Evolutionary conservation across 2,113 vertebrate genomes (phyloP).

Genomic region (Gymnorhina tibicen): DNA sequence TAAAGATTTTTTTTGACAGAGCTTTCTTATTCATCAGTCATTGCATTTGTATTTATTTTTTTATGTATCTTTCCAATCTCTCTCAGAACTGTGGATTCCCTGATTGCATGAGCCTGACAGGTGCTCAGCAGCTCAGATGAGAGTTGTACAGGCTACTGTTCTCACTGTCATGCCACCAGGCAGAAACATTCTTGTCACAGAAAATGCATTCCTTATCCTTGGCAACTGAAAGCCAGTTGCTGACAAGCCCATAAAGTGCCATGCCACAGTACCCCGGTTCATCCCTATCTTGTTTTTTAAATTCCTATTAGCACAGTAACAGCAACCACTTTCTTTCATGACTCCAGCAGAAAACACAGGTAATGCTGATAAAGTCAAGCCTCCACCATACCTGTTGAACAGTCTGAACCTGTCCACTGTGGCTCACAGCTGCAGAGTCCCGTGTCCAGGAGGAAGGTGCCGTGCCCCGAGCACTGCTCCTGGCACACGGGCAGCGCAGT

Average conservation of each 20-base stretch:
- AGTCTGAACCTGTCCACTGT: slow-evolving; percentile 93
- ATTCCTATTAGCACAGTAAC: background rate
- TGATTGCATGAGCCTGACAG: background rate
- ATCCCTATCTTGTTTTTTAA: background rate
- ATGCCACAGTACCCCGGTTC: background rate
- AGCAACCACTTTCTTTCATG: background rate
- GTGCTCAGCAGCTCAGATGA: background rate
- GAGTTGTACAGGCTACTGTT: background rate
- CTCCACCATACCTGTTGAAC: slow-evolving; percentile 81
- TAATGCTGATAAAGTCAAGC: accelerated
- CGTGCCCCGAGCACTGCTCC: slow-evolving; percentile 93
- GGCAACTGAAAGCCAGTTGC: background rate
- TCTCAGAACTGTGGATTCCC: background rate
- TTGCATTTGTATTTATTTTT: background rate
- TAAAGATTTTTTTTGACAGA: background rate
- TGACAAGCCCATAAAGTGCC: background rate
- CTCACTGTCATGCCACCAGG: accelerated
- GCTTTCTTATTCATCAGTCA: background rate
- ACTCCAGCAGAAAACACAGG: background rate
- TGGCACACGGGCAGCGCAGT: slow-evolving; percentile 87
- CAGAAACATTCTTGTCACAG: background rate
- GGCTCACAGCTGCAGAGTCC: slow-evolving; percentile 89
- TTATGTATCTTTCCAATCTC: background rate
- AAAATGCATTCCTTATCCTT: background rate
- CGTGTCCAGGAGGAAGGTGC: slow-evolving; percentile 85